Conservation (phyloP, 2,113 vertebrate species). For the Strix aluco region DNA sequence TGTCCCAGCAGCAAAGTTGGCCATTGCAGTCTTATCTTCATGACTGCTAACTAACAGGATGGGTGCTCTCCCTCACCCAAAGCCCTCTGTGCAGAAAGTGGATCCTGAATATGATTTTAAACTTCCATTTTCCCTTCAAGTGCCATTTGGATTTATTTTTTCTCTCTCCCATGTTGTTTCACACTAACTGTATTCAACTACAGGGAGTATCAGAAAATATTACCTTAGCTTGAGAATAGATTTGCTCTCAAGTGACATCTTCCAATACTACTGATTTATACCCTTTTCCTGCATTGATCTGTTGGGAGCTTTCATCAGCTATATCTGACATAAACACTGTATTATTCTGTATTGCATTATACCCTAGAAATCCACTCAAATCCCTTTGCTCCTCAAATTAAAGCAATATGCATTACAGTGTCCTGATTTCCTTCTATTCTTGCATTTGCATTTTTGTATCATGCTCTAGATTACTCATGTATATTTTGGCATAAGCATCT, state of each 20-base stretch:
- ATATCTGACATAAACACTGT: conserved; percentile 67
- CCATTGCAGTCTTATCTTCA: background rate
- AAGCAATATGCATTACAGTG: conserved; percentile 65
- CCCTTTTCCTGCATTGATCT: conserved; percentile 63
- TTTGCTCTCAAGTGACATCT: conserved; percentile 52
- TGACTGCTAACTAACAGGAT: too few relatives aligned
- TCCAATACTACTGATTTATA: conserved; percentile 64
- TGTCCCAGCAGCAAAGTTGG: background rate
- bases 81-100: background rate
- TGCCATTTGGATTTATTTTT: conserved; percentile 9
- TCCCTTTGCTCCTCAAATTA: conserved; percentile 66
- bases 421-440: conserved; percentile 65
- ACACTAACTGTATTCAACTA: conserved; percentile 23
- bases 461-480: conserved; percentile 60
- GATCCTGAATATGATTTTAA: background rate
- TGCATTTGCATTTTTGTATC: conserved; percentile 64
- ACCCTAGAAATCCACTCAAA: conserved; percentile 69
- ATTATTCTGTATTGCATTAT: conserved; percentile 68
- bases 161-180: background rate
- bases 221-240: conserved; percentile 49
- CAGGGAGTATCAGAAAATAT: conserved; percentile 57
- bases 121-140: background rate
- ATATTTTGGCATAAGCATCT: conserved; percentile 56
- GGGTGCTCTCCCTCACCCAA: background rate
- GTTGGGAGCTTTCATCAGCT: conserved; percentile 59